Evolutionary conservation across 1,140 invertebrate genomes (phyloP).

Genomic region (Papilio xuthus): DNA sequence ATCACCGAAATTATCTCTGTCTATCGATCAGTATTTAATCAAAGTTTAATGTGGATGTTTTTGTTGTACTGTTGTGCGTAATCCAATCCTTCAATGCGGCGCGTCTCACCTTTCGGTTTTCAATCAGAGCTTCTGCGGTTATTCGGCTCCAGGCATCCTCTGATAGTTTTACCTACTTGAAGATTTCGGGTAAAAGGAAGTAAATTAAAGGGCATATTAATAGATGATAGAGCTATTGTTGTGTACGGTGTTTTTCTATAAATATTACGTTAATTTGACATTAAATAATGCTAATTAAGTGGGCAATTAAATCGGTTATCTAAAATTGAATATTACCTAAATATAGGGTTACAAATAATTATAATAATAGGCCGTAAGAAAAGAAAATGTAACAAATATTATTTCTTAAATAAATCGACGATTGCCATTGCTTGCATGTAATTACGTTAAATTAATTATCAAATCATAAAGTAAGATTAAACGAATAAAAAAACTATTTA

Average conservation of each 20-base stretch:
- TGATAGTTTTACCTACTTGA: not conserved
- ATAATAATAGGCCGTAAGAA: too few species aligned
- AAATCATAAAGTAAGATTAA: not conserved
- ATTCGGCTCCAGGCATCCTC: conserved; percentile 45
- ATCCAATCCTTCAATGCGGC: conserved; percentile 48
- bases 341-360: too few species aligned
- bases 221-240: too few species aligned
- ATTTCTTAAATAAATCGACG: not conserved
- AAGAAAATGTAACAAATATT: not conserved
- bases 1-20: not conserved
- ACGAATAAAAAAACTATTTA: not conserved
- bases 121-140: conserved; percentile 55
- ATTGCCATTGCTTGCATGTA: too few species aligned
- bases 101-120: conserved; percentile 60
- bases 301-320: too few species aligned
- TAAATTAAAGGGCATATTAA: not conserved
- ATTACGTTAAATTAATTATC: not conserved
- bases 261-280: too few species aligned
- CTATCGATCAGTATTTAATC: not conserved
- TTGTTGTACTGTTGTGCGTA: conserved; percentile 49
- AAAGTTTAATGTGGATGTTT: conserved; percentile 28
- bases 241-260: too few species aligned
- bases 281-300: too few species aligned
- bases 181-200: conserved; percentile 3
- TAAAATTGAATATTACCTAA: too few species aligned